Evolutionary conservation across 1,140 invertebrate genomes (phyloP), one percentile per base, ranked within the genome.

Genomic region (Melipona quadrifasciata): DNA sequence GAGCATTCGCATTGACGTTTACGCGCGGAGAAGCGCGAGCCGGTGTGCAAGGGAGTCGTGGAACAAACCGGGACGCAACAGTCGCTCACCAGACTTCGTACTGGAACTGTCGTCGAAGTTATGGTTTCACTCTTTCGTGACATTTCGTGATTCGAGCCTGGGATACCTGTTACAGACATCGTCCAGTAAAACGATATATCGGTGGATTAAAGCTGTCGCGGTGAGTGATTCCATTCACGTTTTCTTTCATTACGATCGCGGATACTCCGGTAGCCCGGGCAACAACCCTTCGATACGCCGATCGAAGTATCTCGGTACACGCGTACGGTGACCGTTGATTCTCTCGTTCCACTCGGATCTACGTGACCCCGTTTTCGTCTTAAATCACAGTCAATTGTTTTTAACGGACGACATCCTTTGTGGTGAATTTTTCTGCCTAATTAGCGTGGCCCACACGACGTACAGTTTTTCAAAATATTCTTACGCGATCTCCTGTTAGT

Each of bases 1-100:
- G 82, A 82, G 76, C 78, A 73, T n/a, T 87, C 84, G 89, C 90
- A 90, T 91, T 82, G 90, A 91, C 90, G 89, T 86, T 89, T 87
- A 85, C 85, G 78, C 83, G 87, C 85, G 80, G 85, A 83, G 87
- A 76, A 86, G 88, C 81, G 75, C 84, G 71, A 82, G 58, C 84
- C 85, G 81, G 61, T 84, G 78, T 72, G 82, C 58, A 73, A 70
- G 74, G 68, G 68, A 82, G 65, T 61, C 80, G 74, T 65, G 27
- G 68, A 78, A 78, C 80, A 71, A 85, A 87, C 87, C 87, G 90
- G 88, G 84, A 90, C 87, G 88, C 90, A 91, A 90, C 90, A 91
- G 90, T 91, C 90, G 90, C 87, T 91, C 89, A 73, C 75, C 86
- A 85, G 82, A 90, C 87, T 87, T 86, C 72, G 90, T 86, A 82